Evolutionary conservation across 2,113 vertebrate species (phyloP).

Genomic region (Chauna torquata): DNA sequence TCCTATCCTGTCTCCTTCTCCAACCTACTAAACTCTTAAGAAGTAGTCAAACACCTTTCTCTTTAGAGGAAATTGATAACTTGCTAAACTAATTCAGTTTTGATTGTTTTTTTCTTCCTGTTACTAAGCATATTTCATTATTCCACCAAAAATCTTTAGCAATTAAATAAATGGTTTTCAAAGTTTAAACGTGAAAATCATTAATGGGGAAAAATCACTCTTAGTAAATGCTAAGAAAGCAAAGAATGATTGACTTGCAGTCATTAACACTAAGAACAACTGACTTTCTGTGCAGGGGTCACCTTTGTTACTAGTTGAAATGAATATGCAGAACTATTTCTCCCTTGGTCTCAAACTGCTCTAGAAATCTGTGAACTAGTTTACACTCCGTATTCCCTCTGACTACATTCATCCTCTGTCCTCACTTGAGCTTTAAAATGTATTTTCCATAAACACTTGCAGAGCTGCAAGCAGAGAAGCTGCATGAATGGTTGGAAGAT

Average conservation of each 20-base stretch:
- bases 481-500: background rate
- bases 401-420: background rate
- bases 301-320: background rate
- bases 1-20: background rate
- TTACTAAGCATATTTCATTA: background rate
- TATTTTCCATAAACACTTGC: background rate
- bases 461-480: background rate
- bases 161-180: background rate
- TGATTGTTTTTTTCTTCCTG: background rate
- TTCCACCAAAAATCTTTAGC: background rate
- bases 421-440: background rate
- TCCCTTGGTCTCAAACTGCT: background rate
- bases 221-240: background rate
- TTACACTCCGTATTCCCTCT: background rate
- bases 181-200: background rate
- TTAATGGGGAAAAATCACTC: background rate
- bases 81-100: background rate
- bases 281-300: background rate
- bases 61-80: accelerated
- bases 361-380: background rate
- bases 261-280: background rate
- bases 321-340: background rate
- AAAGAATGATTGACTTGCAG: background rate
- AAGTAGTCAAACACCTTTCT: background rate
- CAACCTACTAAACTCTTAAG: background rate